These are phyloP conservation scores for Stramonita haemastoma DNA, from an alignment of 2,888 invertebrate genomes.

Conservation along the genomic window DNA sequence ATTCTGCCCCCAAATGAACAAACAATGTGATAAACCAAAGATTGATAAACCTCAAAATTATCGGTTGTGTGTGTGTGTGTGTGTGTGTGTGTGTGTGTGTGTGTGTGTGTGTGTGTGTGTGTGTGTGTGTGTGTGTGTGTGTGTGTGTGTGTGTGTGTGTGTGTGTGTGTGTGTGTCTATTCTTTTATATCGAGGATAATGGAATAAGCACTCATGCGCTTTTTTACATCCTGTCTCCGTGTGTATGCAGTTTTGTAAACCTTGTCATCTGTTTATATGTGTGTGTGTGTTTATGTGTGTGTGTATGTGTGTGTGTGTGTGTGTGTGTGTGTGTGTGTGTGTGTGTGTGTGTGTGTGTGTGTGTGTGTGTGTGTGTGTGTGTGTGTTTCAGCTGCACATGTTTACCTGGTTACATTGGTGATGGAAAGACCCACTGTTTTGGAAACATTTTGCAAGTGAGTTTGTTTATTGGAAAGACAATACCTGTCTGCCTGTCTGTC, in stretches of 20 bases:
- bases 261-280: background rate
- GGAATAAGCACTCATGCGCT: background rate
- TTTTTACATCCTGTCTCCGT: background rate
- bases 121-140: background rate
- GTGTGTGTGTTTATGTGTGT: background rate
- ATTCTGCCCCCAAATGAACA: no score
- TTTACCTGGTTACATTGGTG: conserved; percentile 63
- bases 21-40: no score
- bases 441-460: conserved; percentile 70
- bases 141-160: background rate
- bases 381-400: conserved; percentile 64
- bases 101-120: background rate
- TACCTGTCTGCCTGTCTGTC: no score
- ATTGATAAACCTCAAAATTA: no score
- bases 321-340: background rate
- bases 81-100: background rate
- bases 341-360: background rate
- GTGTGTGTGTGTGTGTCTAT: background rate
- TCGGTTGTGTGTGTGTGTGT: no score
- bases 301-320: background rate
- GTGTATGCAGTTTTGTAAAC: background rate
- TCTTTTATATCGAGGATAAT: background rate
- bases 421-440: conserved; percentile 62
- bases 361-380: conserved; percentile 1
- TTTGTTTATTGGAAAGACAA: background rate